phyloP scores from a whole-genome alignment of 2,888 invertebrate genomes.

The Brachyopa scutellaris region DNA sequence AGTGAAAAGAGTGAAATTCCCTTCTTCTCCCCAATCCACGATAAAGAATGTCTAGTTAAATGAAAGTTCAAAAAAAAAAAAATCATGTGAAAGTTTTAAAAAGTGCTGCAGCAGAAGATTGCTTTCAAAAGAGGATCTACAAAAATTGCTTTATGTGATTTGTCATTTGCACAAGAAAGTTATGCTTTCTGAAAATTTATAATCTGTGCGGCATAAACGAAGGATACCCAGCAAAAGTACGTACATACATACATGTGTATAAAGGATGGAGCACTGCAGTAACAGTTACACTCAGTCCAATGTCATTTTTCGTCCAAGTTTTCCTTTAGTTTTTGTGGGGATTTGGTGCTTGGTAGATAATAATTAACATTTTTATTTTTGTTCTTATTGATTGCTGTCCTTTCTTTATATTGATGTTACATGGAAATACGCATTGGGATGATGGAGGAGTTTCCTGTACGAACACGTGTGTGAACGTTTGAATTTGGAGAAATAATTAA shows the following conservation, averaged over 20 bases:
- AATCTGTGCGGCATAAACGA: constrained; percentile 66
- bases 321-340: constrained; percentile 6
- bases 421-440: neutral
- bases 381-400: neutral
- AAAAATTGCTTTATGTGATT: constrained; percentile 60
- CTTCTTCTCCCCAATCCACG: no score
- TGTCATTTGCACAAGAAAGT: constrained; percentile 63
- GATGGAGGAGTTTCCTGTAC: neutral
- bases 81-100: constrained; percentile 19
- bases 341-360: neutral
- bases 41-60: no score
- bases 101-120: constrained; percentile 43
- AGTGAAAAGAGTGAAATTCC: constrained; percentile 58
- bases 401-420: constrained; percentile 1
- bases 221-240: constrained; percentile 66
- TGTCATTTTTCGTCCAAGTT: constrained; percentile 46
- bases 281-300: constrained; percentile 40
- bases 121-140: constrained; percentile 4
- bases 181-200: constrained; percentile 53
- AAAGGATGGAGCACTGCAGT: constrained; percentile 49
- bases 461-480: neutral
- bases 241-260: constrained; percentile 30
- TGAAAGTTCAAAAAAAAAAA: constrained; percentile 1
- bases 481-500: neutral
- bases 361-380: constrained; percentile 31